A percentile compares a stretch with the other conserved stretches of the same genome.
phyloP scores from a whole-genome alignment of 2,888 invertebrate genomes.

The Colletes collaris region DNA sequence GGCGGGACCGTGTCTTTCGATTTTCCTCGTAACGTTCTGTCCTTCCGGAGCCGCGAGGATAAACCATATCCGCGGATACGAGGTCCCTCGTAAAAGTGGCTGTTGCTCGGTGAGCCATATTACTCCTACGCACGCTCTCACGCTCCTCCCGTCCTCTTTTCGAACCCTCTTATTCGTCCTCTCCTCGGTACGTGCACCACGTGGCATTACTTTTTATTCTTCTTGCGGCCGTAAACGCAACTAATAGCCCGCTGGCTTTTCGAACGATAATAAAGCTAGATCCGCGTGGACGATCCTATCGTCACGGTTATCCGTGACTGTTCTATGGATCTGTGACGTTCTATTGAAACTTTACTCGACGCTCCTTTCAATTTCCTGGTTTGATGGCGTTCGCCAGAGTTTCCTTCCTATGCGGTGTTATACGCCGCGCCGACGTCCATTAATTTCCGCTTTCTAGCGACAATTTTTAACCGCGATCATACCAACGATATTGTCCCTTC shows the following conservation, averaged over 20 bases:
- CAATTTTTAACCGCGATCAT: too few relatives aligned
- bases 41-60: slow-evolving; percentile 46
- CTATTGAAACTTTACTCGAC: slow-evolving; percentile 26
- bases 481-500: too few relatives aligned
- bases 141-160: slow-evolving; percentile 9
- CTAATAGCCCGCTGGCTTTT: slow-evolving; percentile 63
- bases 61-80: slow-evolving; percentile 58
- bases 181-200: slow-evolving; percentile 3
- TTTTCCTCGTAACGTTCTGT: slow-evolving; percentile 48
- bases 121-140: slow-evolving; percentile 43
- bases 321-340: neutral
- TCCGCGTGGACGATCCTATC: slow-evolving; percentile 44
- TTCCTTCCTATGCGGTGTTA: neutral
- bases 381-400: neutral
- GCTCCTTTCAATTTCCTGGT: slow-evolving; percentile 38
- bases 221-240: slow-evolving; percentile 53
- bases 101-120: slow-evolving; percentile 61
- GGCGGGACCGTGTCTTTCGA: slow-evolving; percentile 50
- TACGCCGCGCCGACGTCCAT: neutral
- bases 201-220: slow-evolving; percentile 60
- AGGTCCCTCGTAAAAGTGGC: slow-evolving; percentile 64
- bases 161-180: slow-evolving; percentile 3
- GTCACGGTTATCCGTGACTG: slow-evolving; percentile 36
- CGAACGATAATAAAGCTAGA: slow-evolving; percentile 47
- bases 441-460: too few relatives aligned